Evolutionary conservation across 2,113 vertebrate species (phyloP), one percentile per base, ranked within the genome.

Genomic region (Paedocypris sp.): DNA sequence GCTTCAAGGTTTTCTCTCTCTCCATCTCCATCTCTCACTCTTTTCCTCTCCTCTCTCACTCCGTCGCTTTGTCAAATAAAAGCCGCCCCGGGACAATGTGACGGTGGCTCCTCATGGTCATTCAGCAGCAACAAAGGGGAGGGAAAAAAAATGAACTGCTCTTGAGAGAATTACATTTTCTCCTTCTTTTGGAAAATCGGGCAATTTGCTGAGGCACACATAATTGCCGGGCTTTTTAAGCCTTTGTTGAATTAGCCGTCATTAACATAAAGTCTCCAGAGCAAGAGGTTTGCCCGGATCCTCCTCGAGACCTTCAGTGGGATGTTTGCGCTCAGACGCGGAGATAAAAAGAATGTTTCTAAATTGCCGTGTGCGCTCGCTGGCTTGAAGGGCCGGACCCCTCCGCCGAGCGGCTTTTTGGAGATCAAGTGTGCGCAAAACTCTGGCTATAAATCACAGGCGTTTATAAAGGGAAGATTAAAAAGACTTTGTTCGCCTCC

Each of bases 41-140:
- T 60, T 42, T 51, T 38, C 29, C 62, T 66, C 54, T 43, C 28
- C 33, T 63, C 29, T 43, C 28, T 56, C 45, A 7, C 53, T 65
- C 45, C 12, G 13, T 26, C 26, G 32, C 65, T 59, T 73, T 76
- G 76, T 81, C 73, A 83, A 83, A 85, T 84, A 90, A 93, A 93
- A 91, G 89, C 89, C 86, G 79, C 78, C 65, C n/a, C 58, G 51
- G 85, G 82, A 89, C 87, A 91, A 85, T 85, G 81, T 83, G 80
- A 69, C 70, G 59, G 79, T 80, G 76, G 81, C 79, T 91, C 86
- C 88, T 89, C 86, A 85, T 86, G 89, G 88, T 86, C 83, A 83
- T 83, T 93, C 85, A 89, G 85, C 78, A 80, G 73, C 82, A 86
- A 93, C 86, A 92, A 91, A 90, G 76, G 83, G 70, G 70, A 73